A percentile compares a stretch with the other conserved stretches of the same genome.
phyloP scores from a whole-genome alignment of 2,888 invertebrate genomes.

The Hipparchia sbordonii region DNA sequence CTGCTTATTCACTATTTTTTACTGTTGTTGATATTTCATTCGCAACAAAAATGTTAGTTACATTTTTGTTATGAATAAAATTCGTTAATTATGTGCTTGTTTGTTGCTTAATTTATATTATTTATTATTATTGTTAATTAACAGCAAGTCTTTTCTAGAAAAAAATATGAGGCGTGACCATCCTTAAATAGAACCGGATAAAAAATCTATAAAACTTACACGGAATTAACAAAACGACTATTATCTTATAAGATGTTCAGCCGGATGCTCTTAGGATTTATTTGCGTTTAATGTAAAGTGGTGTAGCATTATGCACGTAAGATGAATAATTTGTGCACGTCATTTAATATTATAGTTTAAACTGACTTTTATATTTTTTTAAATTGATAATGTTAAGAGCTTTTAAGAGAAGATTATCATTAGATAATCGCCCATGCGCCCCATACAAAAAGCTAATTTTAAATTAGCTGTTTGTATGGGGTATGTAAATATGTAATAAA shows the following conservation, averaged over 20 bases:
- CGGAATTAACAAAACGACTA: conserved; percentile 9
- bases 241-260: conserved; percentile 47
- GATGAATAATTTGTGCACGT: conserved; percentile 18
- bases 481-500: too few relatives aligned
- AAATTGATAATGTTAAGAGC: too few relatives aligned
- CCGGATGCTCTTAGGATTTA: conserved; percentile 59
- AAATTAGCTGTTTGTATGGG: too few relatives aligned
- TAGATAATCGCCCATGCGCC: too few relatives aligned
- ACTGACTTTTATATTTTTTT: too few relatives aligned
- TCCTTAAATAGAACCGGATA: conserved; percentile 1
- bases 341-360: not conserved
- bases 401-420: too few relatives aligned
- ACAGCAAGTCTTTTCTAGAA: not conserved
- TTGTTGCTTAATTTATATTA: not conserved
- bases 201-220: conserved; percentile 17
- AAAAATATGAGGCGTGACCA: conserved; percentile 12
- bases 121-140: not conserved
- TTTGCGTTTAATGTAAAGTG: conserved; percentile 54
- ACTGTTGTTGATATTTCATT: too few relatives aligned
- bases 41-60: not conserved
- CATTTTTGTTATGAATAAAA: not conserved
- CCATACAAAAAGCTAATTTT: too few relatives aligned
- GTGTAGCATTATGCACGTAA: conserved; percentile 30
- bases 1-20: too few relatives aligned
- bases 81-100: not conserved